Base-by-base conservation (phyloP, 2,888 invertebrate genomes). In the Agrotis ipsilon region DNA sequence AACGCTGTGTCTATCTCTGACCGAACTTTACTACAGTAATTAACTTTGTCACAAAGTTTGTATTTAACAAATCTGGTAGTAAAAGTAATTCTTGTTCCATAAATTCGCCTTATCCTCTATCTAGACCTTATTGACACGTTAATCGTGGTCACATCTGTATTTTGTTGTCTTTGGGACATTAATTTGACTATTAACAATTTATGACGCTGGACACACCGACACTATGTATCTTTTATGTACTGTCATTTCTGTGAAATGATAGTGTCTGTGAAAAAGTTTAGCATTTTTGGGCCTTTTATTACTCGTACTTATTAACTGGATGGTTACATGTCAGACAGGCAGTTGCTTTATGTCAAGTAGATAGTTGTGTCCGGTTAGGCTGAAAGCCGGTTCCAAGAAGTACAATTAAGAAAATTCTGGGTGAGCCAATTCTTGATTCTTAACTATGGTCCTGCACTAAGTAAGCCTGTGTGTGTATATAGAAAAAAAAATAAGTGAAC, bases 11-110 rank as follows among this genome's bases (percentile, higher is more conserved):
- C 2, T 39, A 55, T 66, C 21, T 54, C 55, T 79, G 64, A 64
- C 77, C 63, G 52, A 80, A 9, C 21, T 77, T 77, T 60, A 66
- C 24, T 39, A 27, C 27, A 2, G 62, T n/a, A 51, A 39, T 43
- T 59, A 48, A 73, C 55, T 73, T 24, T 13, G n/a, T 55, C 45
- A 46, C 59, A n/a, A 72, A 55, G 27, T 60, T 67, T 6, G 51
- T 63, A 63, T 79, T 63, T 67, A 73, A 73, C 62, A 73, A 73
- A 79, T 80, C 60, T 32, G 46, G 18, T 45, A 21, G 19, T 55
- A 18, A 64, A 68, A 68, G 46, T 54, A 51, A 59, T 59, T 58
- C 24, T 55, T 51, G 58, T 55, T 18, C 61, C 51, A 62, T 79
- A 63, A 73, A 79, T 73, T 62, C 67, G 13, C 14, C 16, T 58